Evolutionary conservation across 2,113 vertebrate genomes (phyloP).

Genomic region (Lamprologus sp.): DNA sequence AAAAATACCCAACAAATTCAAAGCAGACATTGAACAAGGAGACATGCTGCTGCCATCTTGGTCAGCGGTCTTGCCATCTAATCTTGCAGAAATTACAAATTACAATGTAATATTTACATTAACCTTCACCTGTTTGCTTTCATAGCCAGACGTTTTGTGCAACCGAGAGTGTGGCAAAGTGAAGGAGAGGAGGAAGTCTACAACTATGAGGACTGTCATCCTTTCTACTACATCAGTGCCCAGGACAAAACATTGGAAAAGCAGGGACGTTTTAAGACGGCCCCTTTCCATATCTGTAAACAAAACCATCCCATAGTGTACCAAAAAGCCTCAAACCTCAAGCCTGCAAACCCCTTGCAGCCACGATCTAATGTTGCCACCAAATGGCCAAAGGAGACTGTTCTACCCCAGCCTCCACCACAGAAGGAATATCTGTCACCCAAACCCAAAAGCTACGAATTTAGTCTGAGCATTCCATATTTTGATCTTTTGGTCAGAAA

Average conservation of each 20-base stretch:
- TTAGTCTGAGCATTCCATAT: not conserved
- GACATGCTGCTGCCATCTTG: not conserved
- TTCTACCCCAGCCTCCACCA: not conserved
- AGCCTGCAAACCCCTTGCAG: not conserved
- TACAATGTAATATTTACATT: fast-evolving
- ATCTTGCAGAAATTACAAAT: not conserved
- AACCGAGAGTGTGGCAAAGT: not conserved
- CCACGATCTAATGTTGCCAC: not conserved
- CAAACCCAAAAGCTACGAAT: not conserved
- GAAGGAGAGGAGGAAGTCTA: not conserved
- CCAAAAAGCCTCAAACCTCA: not conserved
- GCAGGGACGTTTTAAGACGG: fast-evolving
- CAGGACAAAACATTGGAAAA: not conserved
- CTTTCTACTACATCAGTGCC: not conserved
- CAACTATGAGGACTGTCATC: not conserved
- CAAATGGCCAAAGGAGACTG: not conserved
- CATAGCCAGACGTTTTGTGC: not conserved
- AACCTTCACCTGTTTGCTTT: not conserved
- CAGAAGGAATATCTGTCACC: not conserved
- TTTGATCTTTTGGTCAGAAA: not conserved
- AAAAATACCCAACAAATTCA: not conserved
- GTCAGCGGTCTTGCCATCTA: not conserved
- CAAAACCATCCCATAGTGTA: not conserved
- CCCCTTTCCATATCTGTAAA: not conserved
- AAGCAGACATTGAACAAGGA: not conserved